A percentile compares a stretch with the other conserved stretches of the same genome.
These are phyloP conservation scores for Babyrousa celebensis DNA, from an alignment of 2,797 vertebrate genomes.

Conservation along the genomic window DNA sequence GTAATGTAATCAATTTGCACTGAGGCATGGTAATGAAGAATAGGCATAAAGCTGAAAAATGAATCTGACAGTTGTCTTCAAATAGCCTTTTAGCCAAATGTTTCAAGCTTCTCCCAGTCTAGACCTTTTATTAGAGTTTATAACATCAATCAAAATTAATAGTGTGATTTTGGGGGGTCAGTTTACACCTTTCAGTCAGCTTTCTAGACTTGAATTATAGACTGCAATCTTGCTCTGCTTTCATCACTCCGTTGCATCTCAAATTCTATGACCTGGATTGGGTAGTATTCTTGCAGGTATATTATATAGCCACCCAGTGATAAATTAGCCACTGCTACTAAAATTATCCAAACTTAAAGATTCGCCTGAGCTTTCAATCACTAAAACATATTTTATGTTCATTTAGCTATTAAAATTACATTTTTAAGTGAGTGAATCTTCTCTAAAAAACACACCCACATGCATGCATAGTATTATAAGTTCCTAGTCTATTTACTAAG, in stretches of 20 bases:
- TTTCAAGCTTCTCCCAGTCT: not conserved
- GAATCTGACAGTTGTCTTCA: slow-evolving; percentile 24
- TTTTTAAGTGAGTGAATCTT: not conserved
- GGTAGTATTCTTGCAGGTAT: not conserved
- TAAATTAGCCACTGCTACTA: not conserved
- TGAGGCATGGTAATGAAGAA: not conserved
- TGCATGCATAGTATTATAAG: not conserved
- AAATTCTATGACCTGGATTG: not conserved
- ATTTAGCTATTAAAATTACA: not conserved
- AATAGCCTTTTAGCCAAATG: not conserved
- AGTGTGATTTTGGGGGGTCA: not conserved
- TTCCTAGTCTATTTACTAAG: not conserved
- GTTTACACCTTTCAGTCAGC: not conserved
- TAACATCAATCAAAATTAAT: not conserved
- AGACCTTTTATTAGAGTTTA: not conserved
- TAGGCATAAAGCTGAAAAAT: not conserved
- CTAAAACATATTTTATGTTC: not conserved
- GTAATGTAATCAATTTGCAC: not conserved
- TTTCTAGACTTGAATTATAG: not conserved
- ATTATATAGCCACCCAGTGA: not conserved
- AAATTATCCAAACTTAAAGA: not conserved
- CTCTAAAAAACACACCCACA: not conserved
- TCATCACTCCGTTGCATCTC: not conserved
- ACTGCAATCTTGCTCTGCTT: not conserved
- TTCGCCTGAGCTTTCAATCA: not conserved